Evolutionary conservation across 2,113 vertebrate species (phyloP).

Genomic region (Panurus biarmicus): DNA sequence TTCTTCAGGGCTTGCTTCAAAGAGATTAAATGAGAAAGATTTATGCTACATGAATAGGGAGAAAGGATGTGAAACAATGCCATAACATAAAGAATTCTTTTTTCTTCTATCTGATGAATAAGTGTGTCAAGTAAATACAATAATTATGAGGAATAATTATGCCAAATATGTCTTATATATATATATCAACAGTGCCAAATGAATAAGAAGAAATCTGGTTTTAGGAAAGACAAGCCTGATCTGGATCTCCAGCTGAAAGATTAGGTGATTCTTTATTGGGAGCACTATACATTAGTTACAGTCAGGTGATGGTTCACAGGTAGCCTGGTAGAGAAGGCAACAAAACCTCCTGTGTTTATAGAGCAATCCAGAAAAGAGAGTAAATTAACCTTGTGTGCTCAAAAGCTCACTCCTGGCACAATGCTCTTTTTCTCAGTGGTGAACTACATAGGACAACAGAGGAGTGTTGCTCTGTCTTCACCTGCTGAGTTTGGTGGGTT

Average conservation of each 20-base stretch:
- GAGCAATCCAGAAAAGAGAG: background rate
- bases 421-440: background rate
- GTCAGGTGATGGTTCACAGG: background rate
- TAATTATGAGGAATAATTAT: background rate
- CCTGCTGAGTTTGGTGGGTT: background rate
- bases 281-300: background rate
- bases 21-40: background rate
- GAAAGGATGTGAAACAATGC: background rate
- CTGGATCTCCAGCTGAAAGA: background rate
- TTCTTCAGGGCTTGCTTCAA: conserved; percentile 4
- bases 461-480: background rate
- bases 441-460: background rate
- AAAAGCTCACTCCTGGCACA: background rate
- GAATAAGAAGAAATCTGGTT: background rate
- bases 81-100: background rate
- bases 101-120: background rate
- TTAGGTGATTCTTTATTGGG: background rate
- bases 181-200: background rate
- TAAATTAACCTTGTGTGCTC: background rate
- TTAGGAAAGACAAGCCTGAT: background rate
- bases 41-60: background rate
- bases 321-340: background rate
- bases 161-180: background rate
- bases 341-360: background rate
- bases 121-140: background rate